Evolutionary conservation across 2,113 vertebrate genomes (phyloP).

Genomic region (Scolopax mira): DNA sequence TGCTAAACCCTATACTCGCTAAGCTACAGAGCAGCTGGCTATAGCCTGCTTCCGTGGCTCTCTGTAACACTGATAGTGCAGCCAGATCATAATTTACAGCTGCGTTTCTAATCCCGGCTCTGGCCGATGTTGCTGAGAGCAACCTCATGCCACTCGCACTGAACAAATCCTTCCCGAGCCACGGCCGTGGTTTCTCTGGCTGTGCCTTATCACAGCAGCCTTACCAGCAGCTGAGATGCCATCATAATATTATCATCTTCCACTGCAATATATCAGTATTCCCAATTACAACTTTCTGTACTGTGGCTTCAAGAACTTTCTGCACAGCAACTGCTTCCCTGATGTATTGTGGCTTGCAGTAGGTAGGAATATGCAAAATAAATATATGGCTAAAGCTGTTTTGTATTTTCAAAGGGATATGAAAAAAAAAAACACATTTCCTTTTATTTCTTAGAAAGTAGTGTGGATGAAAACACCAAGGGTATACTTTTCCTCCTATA

Average conservation of each 20-base stretch:
- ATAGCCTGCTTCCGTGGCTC: neutral
- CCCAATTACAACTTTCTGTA: neutral
- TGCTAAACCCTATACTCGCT: neutral
- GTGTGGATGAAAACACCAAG: neutral
- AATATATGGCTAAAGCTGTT: neutral
- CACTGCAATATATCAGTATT: neutral
- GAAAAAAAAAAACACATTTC: neutral
- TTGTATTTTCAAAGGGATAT: neutral
- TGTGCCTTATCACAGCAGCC: neutral
- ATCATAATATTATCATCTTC: neutral
- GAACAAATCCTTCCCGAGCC: neutral
- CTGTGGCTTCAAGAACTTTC: neutral
- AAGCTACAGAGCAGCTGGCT: neutral
- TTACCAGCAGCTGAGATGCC: neutral
- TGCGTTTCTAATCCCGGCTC: neutral
- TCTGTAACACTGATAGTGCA: neutral
- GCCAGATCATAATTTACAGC: neutral
- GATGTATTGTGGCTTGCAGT: neutral
- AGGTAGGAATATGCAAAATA: neutral
- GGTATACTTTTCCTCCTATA: neutral
- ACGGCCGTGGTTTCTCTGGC: neutral
- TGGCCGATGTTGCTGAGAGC: neutral
- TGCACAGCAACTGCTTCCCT: neutral
- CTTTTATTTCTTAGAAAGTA: neutral
- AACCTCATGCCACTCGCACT: neutral